Evolutionary conservation across 2,888 invertebrate species (phyloP).

Genomic region (Anthophora plumipes): DNA sequence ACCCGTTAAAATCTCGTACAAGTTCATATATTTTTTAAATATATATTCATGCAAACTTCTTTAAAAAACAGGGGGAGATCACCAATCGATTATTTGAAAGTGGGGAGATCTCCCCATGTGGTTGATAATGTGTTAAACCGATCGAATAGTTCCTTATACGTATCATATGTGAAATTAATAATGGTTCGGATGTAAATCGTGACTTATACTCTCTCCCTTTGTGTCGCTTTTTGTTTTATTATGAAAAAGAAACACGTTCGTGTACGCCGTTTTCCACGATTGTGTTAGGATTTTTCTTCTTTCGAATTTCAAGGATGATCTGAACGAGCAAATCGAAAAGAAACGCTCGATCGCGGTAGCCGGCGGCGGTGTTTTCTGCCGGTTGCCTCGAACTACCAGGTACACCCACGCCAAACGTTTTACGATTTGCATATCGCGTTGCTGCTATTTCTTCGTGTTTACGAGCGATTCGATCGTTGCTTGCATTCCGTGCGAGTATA

Average conservation of each 20-base stretch:
- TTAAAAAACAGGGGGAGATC: too few species aligned
- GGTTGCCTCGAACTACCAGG: slow-evolving; percentile 47
- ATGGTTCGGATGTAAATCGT: background rate
- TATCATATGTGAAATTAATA: background rate
- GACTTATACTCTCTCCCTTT: too few species aligned
- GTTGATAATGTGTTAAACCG: too few species aligned
- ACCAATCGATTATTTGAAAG: too few species aligned
- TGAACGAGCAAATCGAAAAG: slow-evolving; percentile 19
- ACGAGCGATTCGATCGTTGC: slow-evolving; percentile 62
- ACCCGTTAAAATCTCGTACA: too few species aligned
- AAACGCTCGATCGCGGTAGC: slow-evolving; percentile 8
- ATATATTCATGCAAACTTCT: too few species aligned
- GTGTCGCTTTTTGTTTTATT: too few species aligned
- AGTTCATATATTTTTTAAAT: too few species aligned
- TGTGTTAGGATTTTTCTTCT: too few species aligned
- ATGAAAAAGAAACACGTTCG: too few species aligned
- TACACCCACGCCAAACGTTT: slow-evolving; percentile 25
- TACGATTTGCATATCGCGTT: slow-evolving; percentile 59
- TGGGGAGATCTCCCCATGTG: too few species aligned
- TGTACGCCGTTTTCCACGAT: background rate
- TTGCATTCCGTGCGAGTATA: slow-evolving; percentile 57
- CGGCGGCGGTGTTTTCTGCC: slow-evolving; percentile 17
- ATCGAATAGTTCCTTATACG: too few species aligned
- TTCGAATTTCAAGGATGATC: slow-evolving; percentile 6
- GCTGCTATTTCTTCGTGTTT: slow-evolving; percentile 63